Evolutionary conservation across 2,113 vertebrate species (phyloP), one percentile per base, ranked within the genome.

Genomic region (Syrmaticus mikado): DNA sequence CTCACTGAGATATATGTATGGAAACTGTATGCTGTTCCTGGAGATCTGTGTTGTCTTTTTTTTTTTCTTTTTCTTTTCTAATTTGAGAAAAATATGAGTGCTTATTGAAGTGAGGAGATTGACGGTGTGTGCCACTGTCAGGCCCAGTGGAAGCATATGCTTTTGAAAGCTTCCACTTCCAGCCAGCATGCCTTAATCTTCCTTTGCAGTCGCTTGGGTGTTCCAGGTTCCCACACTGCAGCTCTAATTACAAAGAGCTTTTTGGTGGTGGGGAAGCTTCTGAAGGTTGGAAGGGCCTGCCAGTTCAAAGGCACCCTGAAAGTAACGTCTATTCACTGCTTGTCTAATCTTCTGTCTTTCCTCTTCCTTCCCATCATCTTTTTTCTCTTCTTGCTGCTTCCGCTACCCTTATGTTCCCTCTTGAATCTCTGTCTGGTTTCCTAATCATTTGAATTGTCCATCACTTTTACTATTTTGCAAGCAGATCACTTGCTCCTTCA

Each of bases 1-100:
- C 81, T 94, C 87, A 80, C 88, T 92, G 67, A 91, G 93, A 87
- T 81, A 77, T 96, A 95, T 70, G 85, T 94, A 95, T 89, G 94
- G 95, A 85, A 92, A 83, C 65, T 11, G 22, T 45, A n/a, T 66
- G 66, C 94, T 96, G 87, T 95, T 97, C 83, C 86, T 78, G 82
- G 92, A 32, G 83, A 81, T 68, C 90, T 78, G 30, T 86, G 70
- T 91, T 85, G 50, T 77, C 41, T 85, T 53, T 86, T 87, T 46
- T 24, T 53, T 92, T 68, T 88, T 89, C 40, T 55, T 30, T 38
- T 22, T 8, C 25, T 45, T 30, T 12, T 93, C 94, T 95, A 90
- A 96, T 87, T 94, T 96, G 87, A 96, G 89, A 65, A 74, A 82
- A 83, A 73, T 87, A 68, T 53, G 62, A 96, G 82, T 16, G 32